Base-by-base conservation (phyloP, 92 coral and sea anemone genomes). In the Phenganax stokvisi region DNA sequence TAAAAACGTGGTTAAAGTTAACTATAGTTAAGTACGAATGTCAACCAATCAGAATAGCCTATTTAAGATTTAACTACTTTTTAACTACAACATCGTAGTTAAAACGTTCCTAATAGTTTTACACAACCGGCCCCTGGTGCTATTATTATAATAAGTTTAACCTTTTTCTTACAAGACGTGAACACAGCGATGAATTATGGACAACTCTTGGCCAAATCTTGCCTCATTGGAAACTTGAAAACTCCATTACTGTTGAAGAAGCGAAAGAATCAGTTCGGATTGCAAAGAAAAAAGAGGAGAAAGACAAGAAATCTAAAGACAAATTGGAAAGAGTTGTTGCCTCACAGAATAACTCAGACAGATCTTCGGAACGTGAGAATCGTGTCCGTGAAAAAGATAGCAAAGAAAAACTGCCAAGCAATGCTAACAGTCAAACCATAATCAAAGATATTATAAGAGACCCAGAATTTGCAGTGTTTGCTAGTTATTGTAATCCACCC, bases 191-290 rank as follows among this genome's bases (percentile, higher is more conserved):
- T 54, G 98, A 92, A 51, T 80, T 92, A 80, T 94, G 98, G 98
- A 88, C 88, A 28, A 88, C 92, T 12, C 88, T 94, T 56, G 87
- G 90, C 51, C 87, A 92, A 75, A 91, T 91, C 31, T 64, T 94
- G 59, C 96, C 98, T 1, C 91, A 80, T 74, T 94, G 98, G 98
- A 94, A 90, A 75, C 87, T 94, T 12, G 98, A 94, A 74, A 94
- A 94, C 82, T 90, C 97, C 13, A 90, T 92, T 51, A 88, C 98
- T 31, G 84, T 89, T 66, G 89, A 86, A 64, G 97, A 91, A n/a
- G 86, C 81, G 71, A 91, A 88, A 70, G 89, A 85, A 69, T 67
- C 76, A 44, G 97, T 88, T 12, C 87, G 51, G 16, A 79, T 86
- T 11, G 80, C 51, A 12, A 84, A 77, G 58, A 85, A 75, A 55